Evolutionary conservation across 1,140 invertebrate species (phyloP), one percentile per base, ranked within the genome.

Genomic region (Panulirus ornatus): DNA sequence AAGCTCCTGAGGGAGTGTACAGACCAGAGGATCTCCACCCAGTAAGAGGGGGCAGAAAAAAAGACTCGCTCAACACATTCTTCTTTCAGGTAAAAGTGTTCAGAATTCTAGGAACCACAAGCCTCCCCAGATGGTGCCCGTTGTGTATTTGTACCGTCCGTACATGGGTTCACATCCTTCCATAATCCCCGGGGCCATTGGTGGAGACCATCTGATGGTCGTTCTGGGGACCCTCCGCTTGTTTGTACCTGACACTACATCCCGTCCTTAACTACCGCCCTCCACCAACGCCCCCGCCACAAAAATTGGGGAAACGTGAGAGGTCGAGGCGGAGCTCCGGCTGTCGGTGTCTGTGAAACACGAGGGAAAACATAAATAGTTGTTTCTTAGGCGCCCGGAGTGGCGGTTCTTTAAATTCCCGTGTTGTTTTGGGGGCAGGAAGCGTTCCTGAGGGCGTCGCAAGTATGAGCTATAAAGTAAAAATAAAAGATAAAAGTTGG

Each of bases 231-330:
- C 34, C 44, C 42, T 86, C 40, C 47, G 71, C 84, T 86, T 86
- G 84, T 78, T 86, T 86, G 71, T 86, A 86, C 73, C 71, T 86
- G 84, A 86, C 84, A 86, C 84, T 86, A 86, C 73, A 86, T 86
- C 84, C 76, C 75, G 54, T 88, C 75, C 34, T 79, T 79, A 58
- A n/a, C 47, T 84, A 8, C 58, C 54, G 19, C n/a, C 81, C 27
- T 79, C 76, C 54, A 8, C 19, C 40, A 40, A 27, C 36, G 36
- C 36, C 19, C 40, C 22, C 40, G 44, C 75, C 73, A n/a, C 84
- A 76, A 86, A 87, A 79, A 87, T 81, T 54, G 84, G 58, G 36
- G 84, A 87, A 79, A 87, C 84, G 83, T 85, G 83, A 73, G 83
- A 75, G 83, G 66, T 84, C 82, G 75, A n/a, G 38, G 54, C 42